Percentiles rank a stretch among this genome's conserved stretches.
phyloP scores from a whole-genome alignment of 2,888 invertebrate species.

The Orthosia incerta region DNA sequence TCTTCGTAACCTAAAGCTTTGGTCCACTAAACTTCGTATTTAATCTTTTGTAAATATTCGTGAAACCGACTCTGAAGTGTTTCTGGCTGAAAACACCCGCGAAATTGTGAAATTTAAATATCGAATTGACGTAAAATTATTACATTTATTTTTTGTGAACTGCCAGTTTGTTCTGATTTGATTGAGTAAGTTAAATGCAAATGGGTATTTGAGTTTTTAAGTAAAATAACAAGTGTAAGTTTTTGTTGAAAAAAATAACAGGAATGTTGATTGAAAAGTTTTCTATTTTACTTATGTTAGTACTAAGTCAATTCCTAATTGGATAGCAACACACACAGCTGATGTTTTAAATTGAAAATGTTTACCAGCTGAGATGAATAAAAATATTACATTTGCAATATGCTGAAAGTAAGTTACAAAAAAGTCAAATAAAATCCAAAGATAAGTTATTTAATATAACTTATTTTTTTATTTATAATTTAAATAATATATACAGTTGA shows the following conservation, averaged over 20 bases:
- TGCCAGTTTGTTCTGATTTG: not conserved
- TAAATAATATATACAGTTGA: too few species aligned
- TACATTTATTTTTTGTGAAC: not conserved
- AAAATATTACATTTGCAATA: not conserved
- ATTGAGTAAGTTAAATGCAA: not conserved
- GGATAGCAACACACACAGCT: not conserved
- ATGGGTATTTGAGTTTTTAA: not conserved
- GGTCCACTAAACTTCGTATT: slow-evolving; percentile 54
- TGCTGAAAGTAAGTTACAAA: not conserved
- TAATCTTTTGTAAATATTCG: slow-evolving; percentile 51
- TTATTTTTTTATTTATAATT: too few species aligned
- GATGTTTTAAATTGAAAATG: not conserved
- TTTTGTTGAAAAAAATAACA: slow-evolving; percentile 1
- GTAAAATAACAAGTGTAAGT: not conserved
- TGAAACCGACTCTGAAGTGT: slow-evolving; percentile 24
- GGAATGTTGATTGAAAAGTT: not conserved
- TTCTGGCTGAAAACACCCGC: slow-evolving; percentile 18
- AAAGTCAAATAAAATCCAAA: not conserved
- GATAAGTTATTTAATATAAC: not conserved
- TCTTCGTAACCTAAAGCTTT: slow-evolving; percentile 35
- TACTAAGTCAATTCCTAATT: not conserved
- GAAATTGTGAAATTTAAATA: slow-evolving; percentile 23
- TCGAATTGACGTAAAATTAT: not conserved
- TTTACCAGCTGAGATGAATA: slow-evolving; percentile 1
- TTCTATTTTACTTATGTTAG: slow-evolving; percentile 13